Percentiles rank a stretch among this genome's conserved stretches.
These are phyloP conservation scores for Pollenia angustigena DNA, from an alignment of 2,888 invertebrate species.

Conservation along the genomic window DNA sequence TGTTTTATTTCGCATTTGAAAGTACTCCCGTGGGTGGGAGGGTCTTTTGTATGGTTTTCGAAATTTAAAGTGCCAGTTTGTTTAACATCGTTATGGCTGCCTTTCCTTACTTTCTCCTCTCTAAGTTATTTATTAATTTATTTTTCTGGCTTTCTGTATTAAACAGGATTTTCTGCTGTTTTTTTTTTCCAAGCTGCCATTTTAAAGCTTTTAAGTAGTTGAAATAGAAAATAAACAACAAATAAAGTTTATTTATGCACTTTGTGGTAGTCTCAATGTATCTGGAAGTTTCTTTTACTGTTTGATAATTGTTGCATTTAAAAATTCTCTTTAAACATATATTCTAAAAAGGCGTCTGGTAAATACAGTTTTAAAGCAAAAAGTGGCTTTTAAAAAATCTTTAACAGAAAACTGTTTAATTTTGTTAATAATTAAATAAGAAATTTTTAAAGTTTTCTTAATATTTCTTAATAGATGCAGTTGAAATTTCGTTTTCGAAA, in stretches of 20 bases:
- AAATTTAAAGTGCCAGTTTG: constrained; percentile 18
- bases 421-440: no score
- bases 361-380: not conserved
- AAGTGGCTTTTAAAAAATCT: no score
- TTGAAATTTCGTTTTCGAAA: no score
- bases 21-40: not conserved
- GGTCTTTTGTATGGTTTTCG: not conserved
- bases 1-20: not conserved
- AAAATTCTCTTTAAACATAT: constrained; percentile 21
- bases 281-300: not conserved
- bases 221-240: constrained; percentile 45
- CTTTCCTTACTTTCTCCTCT: not conserved
- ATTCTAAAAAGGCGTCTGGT: not conserved
- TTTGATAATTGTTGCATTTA: constrained; percentile 16
- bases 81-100: constrained; percentile 1
- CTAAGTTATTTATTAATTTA: constrained; percentile 9
- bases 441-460: no score
- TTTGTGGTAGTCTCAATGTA: constrained; percentile 53
- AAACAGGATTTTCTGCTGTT: not conserved
- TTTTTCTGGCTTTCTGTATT: constrained; percentile 10
- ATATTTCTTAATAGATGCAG: no score
- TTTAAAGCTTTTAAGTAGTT: constrained; percentile 55
- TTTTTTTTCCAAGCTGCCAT: constrained; percentile 11
- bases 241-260: constrained; percentile 58
- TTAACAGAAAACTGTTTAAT: no score